These are phyloP conservation scores for Gila orcuttii DNA, from an alignment of 2,113 vertebrate genomes.

Conservation along the genomic window DNA sequence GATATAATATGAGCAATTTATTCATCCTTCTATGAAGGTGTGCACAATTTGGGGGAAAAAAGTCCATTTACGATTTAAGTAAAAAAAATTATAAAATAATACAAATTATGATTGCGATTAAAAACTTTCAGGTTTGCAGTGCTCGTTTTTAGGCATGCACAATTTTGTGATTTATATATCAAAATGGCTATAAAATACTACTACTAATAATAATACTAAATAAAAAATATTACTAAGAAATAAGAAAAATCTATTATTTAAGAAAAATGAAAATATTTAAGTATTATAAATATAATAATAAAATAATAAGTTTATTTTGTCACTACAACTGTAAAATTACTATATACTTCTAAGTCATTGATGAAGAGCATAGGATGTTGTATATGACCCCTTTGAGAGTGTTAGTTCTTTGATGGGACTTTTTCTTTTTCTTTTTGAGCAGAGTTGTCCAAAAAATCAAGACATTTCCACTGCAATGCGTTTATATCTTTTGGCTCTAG, in stretches of 20 bases:
- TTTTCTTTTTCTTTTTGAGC: neutral
- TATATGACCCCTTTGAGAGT: neutral
- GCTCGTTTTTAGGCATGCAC: neutral
- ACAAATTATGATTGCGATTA: neutral
- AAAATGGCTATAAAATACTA: neutral
- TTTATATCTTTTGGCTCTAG: slow-evolving; percentile 9
- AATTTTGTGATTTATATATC: neutral
- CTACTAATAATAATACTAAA: too few species aligned
- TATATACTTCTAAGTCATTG: neutral
- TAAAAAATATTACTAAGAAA: too few species aligned
- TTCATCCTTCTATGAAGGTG: slow-evolving; percentile 52
- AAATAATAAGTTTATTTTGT: neutral
- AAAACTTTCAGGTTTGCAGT: neutral
- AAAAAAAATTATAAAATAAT: too few species aligned
- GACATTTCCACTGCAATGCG: neutral
- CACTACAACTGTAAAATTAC: neutral
- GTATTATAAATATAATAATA: neutral
- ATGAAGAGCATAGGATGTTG: neutral
- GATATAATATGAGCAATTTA: slow-evolving; percentile 36
- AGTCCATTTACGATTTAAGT: too few species aligned
- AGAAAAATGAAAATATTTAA: too few species aligned
- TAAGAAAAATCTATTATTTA: too few species aligned
- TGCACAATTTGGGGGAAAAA: neutral
- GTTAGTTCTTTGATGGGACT: neutral
- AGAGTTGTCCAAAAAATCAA: neutral